These are phyloP conservation scores for Bostrychus sinensis DNA, from an alignment of 2,113 vertebrate species.

Conservation along the genomic window DNA sequence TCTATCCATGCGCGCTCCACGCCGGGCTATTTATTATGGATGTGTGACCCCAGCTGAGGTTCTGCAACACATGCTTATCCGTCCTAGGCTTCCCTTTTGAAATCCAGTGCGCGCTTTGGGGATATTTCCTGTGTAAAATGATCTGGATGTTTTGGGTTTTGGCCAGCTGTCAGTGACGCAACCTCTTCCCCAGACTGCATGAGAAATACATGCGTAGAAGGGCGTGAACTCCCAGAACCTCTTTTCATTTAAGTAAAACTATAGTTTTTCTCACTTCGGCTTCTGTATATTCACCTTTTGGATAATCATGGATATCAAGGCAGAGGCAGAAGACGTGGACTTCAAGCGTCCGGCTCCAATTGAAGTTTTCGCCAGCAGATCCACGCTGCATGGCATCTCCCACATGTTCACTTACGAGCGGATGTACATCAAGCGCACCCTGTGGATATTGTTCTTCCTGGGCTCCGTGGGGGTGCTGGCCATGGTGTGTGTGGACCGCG, in stretches of 20 bases:
- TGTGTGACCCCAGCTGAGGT: conserved; percentile 49
- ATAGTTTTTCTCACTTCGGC: conserved; percentile 6
- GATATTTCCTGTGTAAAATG: conserved; percentile 12
- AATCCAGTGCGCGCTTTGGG: neutral
- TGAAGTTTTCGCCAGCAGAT: conserved; percentile 96
- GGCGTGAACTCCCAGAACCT: conserved; percentile 73
- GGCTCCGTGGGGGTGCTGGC: conserved; percentile 89
- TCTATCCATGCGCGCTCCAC: conserved; percentile 61
- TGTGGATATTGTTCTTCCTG: conserved; percentile 96
- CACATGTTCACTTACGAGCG: conserved; percentile 99
- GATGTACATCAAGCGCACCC: conserved; percentile 88
- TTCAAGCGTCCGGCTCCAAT: conserved; percentile 87
- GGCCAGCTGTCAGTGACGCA: conserved; percentile 66
- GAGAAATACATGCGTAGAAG: conserved; percentile 64
- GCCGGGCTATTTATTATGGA: conserved; percentile 34
- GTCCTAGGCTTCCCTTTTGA: conserved; percentile 22
- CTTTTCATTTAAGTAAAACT: conserved; percentile 30
- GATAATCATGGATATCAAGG: conserved; percentile 89
- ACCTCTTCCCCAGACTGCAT: conserved; percentile 57
- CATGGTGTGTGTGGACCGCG: conserved; percentile 92
- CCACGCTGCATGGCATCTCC: conserved; percentile 96
- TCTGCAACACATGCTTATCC: conserved; percentile 8
- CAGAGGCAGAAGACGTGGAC: conserved; percentile 91
- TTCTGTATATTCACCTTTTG: conserved; percentile 16
- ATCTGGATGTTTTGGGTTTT: conserved; percentile 18